Evolutionary conservation across 2,113 vertebrate genomes (phyloP).

Genomic region (Stigmatopora nigra): DNA sequence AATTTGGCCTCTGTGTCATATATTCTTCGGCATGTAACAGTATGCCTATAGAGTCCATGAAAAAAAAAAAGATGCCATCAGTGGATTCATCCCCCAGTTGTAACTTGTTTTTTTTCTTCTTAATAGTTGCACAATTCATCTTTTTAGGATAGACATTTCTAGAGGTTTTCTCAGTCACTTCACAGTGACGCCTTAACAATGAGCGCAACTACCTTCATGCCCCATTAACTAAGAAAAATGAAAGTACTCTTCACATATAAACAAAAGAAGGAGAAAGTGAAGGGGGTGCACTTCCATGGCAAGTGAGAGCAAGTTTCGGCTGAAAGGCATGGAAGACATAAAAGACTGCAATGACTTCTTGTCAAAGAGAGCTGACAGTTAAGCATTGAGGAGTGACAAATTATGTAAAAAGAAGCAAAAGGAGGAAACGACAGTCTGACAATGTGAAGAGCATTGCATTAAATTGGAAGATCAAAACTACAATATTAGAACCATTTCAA

Average conservation of each 20-base stretch:
- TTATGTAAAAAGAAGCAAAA: conserved; percentile 1
- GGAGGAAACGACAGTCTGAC: neutral
- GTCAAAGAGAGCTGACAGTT: conserved; percentile 4
- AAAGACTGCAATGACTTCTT: conserved; percentile 11
- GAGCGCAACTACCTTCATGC: conserved; percentile 54
- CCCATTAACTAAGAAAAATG: conserved; percentile 59
- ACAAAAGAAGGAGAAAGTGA: conserved; percentile 13
- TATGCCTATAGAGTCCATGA: conserved; percentile 29
- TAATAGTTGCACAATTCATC: conserved; percentile 22
- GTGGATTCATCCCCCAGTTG: conserved; percentile 15
- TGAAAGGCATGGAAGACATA: conserved; percentile 26
- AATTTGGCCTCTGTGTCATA: conserved; percentile 35
- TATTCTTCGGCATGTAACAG: conserved; percentile 26
- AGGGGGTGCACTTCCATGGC: conserved; percentile 29
- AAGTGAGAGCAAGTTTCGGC: conserved; percentile 4
- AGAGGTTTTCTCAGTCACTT: conserved; percentile 45
- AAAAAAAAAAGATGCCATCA: conserved; percentile 24
- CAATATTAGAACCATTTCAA: neutral
- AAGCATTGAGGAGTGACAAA: neutral
- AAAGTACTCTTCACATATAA: conserved; percentile 29
- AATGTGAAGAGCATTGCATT: neutral
- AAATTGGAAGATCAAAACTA: neutral
- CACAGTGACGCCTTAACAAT: conserved; percentile 39
- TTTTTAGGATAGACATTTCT: conserved; percentile 42
- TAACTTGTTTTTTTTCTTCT: conserved; percentile 16